Evolutionary conservation across 2,888 invertebrate species (phyloP), one percentile per base, ranked within the genome.

Genomic region (Unio delphinus): DNA sequence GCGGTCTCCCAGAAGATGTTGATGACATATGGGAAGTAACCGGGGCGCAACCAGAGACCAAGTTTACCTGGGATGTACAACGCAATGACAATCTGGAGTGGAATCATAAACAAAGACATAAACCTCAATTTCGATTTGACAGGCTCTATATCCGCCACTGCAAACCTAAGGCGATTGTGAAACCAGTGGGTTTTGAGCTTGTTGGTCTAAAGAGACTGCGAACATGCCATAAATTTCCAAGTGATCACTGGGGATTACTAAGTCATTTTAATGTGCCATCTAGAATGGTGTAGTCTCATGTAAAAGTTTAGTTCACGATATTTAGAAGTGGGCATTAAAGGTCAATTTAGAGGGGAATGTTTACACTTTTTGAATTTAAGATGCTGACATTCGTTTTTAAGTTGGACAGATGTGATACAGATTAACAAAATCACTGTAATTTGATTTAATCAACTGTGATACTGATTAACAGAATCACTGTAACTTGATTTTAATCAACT

Each of bases 11-110:
- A 2, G 69, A 79, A 1, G 88, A 88, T 30, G 80, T 92, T 58
- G 81, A 81, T 61, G 92, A 92, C 80, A 63, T 92, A 4, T 93
- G 93, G 93, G 88, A 90, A 62, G 83, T 88, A 7, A 92, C 92
- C 64, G 93, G 93, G 1, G 85, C 89, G n/a, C 88, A 92, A 11
- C 86, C 86, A 64, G 91, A 91, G 73, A 90, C 90, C 28, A 86
- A 90, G 67, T 93, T 89, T 84, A 93, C 93, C 0, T 93, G 93
- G 92, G 93, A 93, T 84, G 89, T 90, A 69, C 84, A 79, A n/a
- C 84, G 91, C 57, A 93, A 93, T 83, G 91, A 92, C 75, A 93
- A 93, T 83, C 87, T 91, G 17, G 80, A 89, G 71, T 82, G 89
- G 75, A 63, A 83, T 6, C 2, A 11, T 45, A 83, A 83, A 61